Evolutionary conservation across 2,797 vertebrate genomes (phyloP), one percentile per base, ranked within the genome.

Genomic region (Ctenopoma multispine): DNA sequence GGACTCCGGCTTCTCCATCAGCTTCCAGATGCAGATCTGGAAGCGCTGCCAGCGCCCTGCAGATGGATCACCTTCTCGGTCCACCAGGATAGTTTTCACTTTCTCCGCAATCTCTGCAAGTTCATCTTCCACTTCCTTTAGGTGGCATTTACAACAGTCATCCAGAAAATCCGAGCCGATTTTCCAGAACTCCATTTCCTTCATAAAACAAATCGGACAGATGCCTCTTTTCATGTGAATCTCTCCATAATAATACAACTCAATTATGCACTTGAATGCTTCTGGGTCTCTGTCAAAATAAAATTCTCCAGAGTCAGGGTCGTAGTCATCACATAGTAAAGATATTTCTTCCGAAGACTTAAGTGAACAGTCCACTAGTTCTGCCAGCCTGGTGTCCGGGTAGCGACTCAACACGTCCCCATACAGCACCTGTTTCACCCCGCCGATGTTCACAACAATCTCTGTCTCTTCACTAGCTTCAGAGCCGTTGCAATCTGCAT

Each of bases 121-220:
- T 90, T 98, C 96, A 36, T 96, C 96, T 21, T 95, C 95, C 69
- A 96, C 96, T 87, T 99, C 97, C 38, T 92, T 94, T 73, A 98
- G 90, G 56, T 95, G 92, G 69, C 94, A 89, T 82, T 95, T 96
- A 76, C 98, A 99, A 47, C 97, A 98, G 6, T 97, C 96, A 53
- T 99, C 97, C 63, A 99, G 81, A 72, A 95, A 95, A 73, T 95
- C 94, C 15, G 95, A 81, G 76, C 93, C 96, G 60, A 99, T 95
- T 85, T 95, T 97, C 97, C 98, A 99, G 91, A 97, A 99, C 77
- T 98, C 97, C 96, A 99, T 97, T 81, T 99, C 98, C 63, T 96
- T 96, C 91, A 96, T 94, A 82, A 99, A 99, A 88, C 97, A 97
- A 74, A 98, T 96, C 0, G 97, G 97, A 56, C 98, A 99, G 69